A percentile compares a stretch with the other conserved stretches of the same genome.
Conservation (phyloP, 2,797 vertebrate genomes). For the Petrocephalus sullivani region DNA sequence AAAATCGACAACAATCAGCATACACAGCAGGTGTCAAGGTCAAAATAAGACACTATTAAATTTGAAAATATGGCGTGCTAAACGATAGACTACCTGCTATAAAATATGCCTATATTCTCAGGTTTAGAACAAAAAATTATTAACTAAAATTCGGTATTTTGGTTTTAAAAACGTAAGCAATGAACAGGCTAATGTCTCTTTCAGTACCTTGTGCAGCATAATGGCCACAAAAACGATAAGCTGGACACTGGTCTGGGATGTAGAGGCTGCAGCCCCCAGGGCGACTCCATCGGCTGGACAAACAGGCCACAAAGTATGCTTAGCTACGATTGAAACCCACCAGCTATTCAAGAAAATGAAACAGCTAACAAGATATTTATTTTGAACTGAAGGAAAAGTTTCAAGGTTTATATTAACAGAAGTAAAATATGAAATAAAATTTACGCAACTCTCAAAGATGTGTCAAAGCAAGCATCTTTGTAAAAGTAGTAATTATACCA, state of each 20-base stretch:
- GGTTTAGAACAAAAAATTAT: not conserved
- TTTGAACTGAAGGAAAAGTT: not conserved
- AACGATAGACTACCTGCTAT: not conserved
- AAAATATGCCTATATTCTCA: not conserved
- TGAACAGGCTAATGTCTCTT: not conserved
- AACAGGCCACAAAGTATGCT: not conserved
- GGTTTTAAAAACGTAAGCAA: not conserved
- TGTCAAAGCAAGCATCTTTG: not conserved
- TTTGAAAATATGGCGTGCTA: not conserved
- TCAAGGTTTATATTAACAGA: not conserved
- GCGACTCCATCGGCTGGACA: slow-evolving; percentile 89
- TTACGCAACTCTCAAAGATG: not conserved
- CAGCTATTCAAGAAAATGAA: not conserved
- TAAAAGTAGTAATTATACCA: not conserved
- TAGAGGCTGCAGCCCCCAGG: slow-evolving; percentile 92
- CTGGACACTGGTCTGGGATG: slow-evolving; percentile 95
- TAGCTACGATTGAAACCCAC: not conserved
- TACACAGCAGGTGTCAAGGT: too few species aligned
- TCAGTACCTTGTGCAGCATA: slow-evolving; percentile 93
- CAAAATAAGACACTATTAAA: too few species aligned
- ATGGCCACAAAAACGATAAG: slow-evolving; percentile 99
- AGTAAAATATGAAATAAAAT: not conserved
- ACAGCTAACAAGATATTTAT: not conserved
- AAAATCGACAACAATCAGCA: not conserved
- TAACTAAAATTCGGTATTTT: not conserved